phyloP scores from a whole-genome alignment of 2,888 invertebrate genomes.

The Gnatocerus cornutus region DNA sequence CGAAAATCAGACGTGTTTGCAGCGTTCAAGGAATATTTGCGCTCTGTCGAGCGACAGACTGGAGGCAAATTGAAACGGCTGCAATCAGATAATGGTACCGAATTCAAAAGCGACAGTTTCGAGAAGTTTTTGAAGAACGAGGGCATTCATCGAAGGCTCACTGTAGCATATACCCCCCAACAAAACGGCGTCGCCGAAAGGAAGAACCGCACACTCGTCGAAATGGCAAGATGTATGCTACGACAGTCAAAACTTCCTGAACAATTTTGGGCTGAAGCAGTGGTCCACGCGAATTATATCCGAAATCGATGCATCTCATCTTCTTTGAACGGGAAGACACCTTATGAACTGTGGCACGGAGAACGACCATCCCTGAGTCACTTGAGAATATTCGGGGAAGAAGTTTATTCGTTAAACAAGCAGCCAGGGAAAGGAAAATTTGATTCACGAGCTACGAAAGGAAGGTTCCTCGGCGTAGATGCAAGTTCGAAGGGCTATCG shows the following conservation, averaged over 20 bases:
- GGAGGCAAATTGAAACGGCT: neutral
- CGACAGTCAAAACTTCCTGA: slow-evolving; percentile 52
- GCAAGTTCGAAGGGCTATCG: no score
- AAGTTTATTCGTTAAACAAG: no score
- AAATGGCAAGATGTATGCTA: slow-evolving; percentile 60
- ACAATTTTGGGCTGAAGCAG: slow-evolving; percentile 62
- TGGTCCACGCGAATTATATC: slow-evolving; percentile 58
- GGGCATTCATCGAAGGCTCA: neutral
- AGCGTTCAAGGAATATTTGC: neutral
- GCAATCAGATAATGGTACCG: slow-evolving; percentile 8
- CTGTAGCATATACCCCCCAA: slow-evolving; percentile 55
- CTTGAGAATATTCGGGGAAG: no score
- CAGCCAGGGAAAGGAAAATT: no score
- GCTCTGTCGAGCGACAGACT: neutral
- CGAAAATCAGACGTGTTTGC: neutral
- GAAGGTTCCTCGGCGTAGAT: no score
- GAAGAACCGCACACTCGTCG: slow-evolving; percentile 61
- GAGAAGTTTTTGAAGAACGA: slow-evolving; percentile 3
- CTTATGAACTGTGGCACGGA: slow-evolving; percentile 51
- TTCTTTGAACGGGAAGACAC: slow-evolving; percentile 48
- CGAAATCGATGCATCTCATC: slow-evolving; percentile 58
- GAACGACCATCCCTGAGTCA: no score
- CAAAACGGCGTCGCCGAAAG: slow-evolving; percentile 64
- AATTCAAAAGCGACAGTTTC: neutral
- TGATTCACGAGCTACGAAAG: no score